phyloP scores from a whole-genome alignment of 2,113 vertebrate genomes.

The Grammomys dolichurus region DNA sequence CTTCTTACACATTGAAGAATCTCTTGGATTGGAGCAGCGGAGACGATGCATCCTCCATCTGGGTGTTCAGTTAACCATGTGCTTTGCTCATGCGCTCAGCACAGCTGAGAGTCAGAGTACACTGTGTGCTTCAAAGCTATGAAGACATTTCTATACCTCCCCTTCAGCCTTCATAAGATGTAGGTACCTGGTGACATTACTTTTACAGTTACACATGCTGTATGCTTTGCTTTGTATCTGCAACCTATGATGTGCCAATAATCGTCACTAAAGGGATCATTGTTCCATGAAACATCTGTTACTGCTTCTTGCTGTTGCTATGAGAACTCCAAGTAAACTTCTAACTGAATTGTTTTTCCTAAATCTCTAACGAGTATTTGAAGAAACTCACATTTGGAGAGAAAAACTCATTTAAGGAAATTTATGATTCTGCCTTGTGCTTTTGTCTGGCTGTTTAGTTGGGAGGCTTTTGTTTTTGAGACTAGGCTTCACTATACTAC shows the following conservation, averaged over 20 bases:
- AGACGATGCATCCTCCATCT: not conserved
- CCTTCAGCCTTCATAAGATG: not conserved
- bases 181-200: not conserved
- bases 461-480: not conserved
- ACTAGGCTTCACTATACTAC: not conserved
- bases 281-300: not conserved
- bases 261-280: not conserved
- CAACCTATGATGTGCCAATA: not conserved
- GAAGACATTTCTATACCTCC: conserved; percentile 1
- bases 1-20: not conserved
- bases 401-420: not conserved
- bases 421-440: not conserved
- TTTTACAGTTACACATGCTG: not conserved
- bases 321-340: conserved; percentile 27
- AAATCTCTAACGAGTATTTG: not conserved
- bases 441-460: not conserved
- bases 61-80: not conserved
- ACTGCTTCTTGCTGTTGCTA: not conserved
- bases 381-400: not conserved
- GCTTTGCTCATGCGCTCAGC: not conserved
- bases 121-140: not conserved
- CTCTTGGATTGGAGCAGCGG: not conserved
- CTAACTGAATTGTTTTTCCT: conserved; percentile 20
- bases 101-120: not conserved
- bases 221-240: not conserved